These are phyloP conservation scores for Megalops atlanticus DNA, from an alignment of 2,113 vertebrate genomes.

Conservation along the genomic window DNA sequence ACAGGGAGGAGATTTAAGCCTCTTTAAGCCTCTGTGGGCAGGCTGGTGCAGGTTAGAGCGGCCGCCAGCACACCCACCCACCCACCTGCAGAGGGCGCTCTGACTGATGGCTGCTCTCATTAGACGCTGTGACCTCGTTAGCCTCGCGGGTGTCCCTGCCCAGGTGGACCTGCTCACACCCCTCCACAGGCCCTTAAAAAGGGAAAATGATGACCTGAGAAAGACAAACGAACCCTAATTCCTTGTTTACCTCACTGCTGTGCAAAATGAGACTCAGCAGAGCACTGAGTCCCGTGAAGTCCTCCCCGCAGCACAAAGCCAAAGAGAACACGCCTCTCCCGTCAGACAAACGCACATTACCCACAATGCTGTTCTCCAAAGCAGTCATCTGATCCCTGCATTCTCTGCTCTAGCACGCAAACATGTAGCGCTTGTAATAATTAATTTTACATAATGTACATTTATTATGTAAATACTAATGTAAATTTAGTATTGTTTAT, in stretches of 20 bases:
- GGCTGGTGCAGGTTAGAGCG: not conserved
- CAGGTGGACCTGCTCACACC: not conserved
- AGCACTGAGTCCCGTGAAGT: conserved; percentile 1
- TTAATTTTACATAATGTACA: no score
- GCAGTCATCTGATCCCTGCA: not conserved
- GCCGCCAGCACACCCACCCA: no score
- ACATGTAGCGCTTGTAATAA: not conserved
- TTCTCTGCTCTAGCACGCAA: not conserved
- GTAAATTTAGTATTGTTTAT: no score
- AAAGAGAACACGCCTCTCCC: no score
- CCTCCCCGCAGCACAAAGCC: not conserved
- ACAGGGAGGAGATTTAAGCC: conserved; percentile 4
- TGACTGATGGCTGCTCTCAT: not conserved
- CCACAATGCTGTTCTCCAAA: not conserved
- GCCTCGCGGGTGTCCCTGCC: not conserved
- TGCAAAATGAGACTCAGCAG: no score
- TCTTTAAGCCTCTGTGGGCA: not conserved
- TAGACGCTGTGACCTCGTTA: not conserved
- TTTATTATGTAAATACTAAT: no score
- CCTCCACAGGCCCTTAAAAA: no score
- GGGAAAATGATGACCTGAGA: no score
- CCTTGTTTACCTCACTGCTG: no score
- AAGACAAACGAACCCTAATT: no score
- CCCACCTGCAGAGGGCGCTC: no score
- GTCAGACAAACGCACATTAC: no score